Base-by-base conservation (phyloP, 2,888 invertebrate species). In the Psococerastis gibbosa region DNA sequence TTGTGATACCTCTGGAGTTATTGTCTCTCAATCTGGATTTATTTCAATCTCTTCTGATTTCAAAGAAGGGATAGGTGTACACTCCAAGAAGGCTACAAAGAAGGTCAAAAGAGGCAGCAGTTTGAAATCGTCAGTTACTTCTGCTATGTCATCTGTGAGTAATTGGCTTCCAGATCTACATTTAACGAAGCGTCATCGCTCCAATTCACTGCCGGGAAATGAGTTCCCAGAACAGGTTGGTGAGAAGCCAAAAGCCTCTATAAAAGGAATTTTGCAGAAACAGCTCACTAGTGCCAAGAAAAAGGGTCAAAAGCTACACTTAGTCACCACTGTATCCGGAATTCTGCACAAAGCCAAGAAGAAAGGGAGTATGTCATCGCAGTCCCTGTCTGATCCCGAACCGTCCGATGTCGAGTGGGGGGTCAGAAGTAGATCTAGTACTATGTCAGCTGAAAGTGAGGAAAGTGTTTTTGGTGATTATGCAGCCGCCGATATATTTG, bases 261-360 rank as follows among this genome's bases (percentile, higher is more conserved):
- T 38, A 20, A 38, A 22, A 11, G 38, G 38, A 5, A 38, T 48
- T 41, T 46, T 42, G 22, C 45, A 47, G 16, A 42, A 41, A 17
- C 42, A 33, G 9, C 22, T 20, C 11, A 45, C 46, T 8, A 35
- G 33, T 15, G 38, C 38, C 4, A 38, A 9, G 16, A 17, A 20
- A 22, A 34, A 20, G 9, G 42, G 42, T 35, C 13, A 15, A 42
- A 35, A 18, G 13, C 6, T 27, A 9, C 20, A n/a, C 20, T 13
- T 20, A 11, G 82, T 84, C 0, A 77, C 83, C 0, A 85, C 85
- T 1, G 78, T 88, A 62, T 84, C 83, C 1, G 84, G 82, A 17
- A 73, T 88, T 48, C 64, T 88, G 52, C 83, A 84, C 59, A 87
- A 85, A 64, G 85, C 85, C 0, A 80, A 83, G 57, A 61, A 78